Percentiles rank a stretch among this genome's conserved stretches.
Evolutionary conservation across 2,888 invertebrate genomes (phyloP).

Genomic region (Drosophila ochracea): DNA sequence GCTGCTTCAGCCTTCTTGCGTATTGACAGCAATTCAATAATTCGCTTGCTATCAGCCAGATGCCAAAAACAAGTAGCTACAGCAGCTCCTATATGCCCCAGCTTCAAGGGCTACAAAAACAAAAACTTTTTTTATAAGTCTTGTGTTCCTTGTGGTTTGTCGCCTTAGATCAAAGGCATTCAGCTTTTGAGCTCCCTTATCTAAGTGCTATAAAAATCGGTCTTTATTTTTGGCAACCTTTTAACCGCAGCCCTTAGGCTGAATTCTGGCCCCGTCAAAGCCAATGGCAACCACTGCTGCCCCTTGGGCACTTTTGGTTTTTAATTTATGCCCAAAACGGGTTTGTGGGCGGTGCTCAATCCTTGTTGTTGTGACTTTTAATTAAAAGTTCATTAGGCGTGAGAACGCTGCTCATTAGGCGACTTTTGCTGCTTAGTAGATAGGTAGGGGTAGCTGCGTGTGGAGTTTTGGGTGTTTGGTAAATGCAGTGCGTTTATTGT

Average conservation of each 20-base stretch:
- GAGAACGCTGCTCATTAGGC: slow-evolving; percentile 70
- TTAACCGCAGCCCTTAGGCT: slow-evolving; percentile 12
- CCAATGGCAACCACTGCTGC: slow-evolving; percentile 8
- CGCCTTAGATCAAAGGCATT: slow-evolving; percentile 66
- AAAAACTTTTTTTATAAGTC: slow-evolving; percentile 18
- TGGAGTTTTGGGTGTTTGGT: background rate
- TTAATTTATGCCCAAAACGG: slow-evolving; percentile 68
- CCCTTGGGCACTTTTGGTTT: slow-evolving; percentile 37
- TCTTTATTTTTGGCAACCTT: slow-evolving; percentile 49
- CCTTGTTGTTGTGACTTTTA: slow-evolving; percentile 63
- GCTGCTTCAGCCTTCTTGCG: slow-evolving; percentile 24
- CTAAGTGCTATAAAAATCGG: slow-evolving; percentile 58
- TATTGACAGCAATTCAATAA: slow-evolving; percentile 63
- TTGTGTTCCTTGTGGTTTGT: slow-evolving; percentile 53
- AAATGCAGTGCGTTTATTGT: slow-evolving; percentile 49
- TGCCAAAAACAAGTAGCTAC: slow-evolving; percentile 9
- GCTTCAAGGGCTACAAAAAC: slow-evolving; percentile 17
- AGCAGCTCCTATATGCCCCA: slow-evolving; percentile 10
- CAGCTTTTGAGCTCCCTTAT: slow-evolving; percentile 31
- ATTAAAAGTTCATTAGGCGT: slow-evolving; percentile 80
- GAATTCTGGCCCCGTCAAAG: background rate
- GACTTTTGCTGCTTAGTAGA: slow-evolving; percentile 36
- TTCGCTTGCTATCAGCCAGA: slow-evolving; percentile 5
- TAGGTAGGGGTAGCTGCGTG: background rate
- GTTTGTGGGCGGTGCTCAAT: slow-evolving; percentile 50